Percentiles rank a stretch among this genome's conserved stretches.
phyloP scores from a whole-genome alignment of 2,113 vertebrate genomes.

The Scytalopus superciliaris region DNA sequence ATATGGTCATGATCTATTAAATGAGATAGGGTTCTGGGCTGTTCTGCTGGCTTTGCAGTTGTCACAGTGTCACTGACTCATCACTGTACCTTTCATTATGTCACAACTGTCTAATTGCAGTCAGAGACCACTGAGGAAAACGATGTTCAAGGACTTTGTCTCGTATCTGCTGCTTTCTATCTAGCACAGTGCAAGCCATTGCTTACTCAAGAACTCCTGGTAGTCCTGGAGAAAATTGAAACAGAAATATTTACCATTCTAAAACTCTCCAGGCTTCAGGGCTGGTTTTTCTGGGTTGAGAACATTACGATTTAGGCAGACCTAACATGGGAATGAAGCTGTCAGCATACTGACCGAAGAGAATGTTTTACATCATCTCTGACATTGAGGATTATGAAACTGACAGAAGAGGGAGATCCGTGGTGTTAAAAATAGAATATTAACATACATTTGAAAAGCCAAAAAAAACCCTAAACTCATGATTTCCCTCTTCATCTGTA shows the following conservation, averaged over 20 bases:
- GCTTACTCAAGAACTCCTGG: neutral
- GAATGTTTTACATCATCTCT: neutral
- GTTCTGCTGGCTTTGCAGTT: neutral
- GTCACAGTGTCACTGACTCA: rapidly evolving
- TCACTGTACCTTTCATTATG: rapidly evolving
- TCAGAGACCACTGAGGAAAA: neutral
- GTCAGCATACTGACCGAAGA: neutral
- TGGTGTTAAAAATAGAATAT: neutral
- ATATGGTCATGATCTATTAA: neutral
- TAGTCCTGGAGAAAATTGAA: neutral
- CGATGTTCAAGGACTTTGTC: neutral
- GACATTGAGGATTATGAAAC: neutral
- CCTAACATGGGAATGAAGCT: neutral
- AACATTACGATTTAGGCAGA: neutral
- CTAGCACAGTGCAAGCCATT: neutral
- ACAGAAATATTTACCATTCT: neutral
- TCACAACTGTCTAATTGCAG: neutral
- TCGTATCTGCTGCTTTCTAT: neutral
- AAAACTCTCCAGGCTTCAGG: neutral
- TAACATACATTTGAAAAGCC: neutral
- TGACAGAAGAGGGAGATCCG: neutral
- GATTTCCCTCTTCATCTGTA: neutral
- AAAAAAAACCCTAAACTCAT: neutral
- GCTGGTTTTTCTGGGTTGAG: neutral
- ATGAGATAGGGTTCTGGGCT: neutral